Conservation (phyloP, 2,113 vertebrate species). For the Tachycineta bicolor region DNA sequence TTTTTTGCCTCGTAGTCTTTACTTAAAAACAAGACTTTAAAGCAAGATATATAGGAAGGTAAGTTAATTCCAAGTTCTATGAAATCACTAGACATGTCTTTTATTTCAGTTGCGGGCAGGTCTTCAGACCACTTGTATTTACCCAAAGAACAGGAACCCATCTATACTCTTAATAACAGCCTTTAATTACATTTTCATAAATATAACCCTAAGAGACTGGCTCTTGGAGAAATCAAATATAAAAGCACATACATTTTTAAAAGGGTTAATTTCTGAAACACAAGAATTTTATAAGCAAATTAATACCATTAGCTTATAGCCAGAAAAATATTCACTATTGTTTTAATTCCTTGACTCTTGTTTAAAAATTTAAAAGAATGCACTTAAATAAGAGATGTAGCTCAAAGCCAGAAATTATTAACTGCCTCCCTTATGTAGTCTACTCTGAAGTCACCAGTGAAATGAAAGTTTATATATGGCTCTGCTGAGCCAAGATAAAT, state of each 20-base stretch:
- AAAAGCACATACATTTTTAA: background rate
- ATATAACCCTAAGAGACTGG: background rate
- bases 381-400: background rate
- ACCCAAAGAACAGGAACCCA: background rate
- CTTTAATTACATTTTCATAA: background rate
- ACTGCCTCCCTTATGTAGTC: background rate
- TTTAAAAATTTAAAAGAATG: constrained; percentile 39
- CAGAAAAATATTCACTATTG: background rate
- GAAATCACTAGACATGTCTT: background rate
- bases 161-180: background rate
- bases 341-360: background rate
- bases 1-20: background rate
- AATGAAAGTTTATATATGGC: constrained; percentile 38
- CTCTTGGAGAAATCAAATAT: background rate
- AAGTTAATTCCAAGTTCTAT: background rate
- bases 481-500: constrained; percentile 64
- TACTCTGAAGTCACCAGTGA: constrained; percentile 37
- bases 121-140: background rate
- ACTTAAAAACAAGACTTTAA: background rate
- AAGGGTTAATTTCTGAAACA: background rate
- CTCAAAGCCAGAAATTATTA: constrained; percentile 46
- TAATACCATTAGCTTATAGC: background rate
- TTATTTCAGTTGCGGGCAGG: background rate
- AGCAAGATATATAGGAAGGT: background rate
- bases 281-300: background rate